Base-by-base conservation (phyloP, 2,797 vertebrate species). In the Microctenopoma lineatum region DNA sequence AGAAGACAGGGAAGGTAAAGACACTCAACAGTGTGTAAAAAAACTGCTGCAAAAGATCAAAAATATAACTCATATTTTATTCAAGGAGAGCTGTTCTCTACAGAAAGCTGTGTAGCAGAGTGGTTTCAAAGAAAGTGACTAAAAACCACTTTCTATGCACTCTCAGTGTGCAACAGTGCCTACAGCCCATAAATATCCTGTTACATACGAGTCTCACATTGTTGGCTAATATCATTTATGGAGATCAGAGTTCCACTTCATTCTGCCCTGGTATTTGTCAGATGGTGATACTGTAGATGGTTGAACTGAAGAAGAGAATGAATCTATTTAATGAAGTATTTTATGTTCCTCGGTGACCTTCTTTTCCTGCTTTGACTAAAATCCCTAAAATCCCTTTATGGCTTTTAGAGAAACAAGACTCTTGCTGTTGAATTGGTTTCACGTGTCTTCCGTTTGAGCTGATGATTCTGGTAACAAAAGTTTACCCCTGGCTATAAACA, bases 21-120 rank as follows among this genome's bases (percentile, higher is more conserved):
- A 67, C 25, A 56, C 34, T 48, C 25, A 11, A 14, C 0, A 21
- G 18, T n/a, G 64, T 56, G 42, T 32, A 50, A 68, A 69, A 16
- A 73, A 21, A 71, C n/a, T 54, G 42, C 57, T 38, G 65, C 61
- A 67, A 60, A 4, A 6, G 56, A 73, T 83, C 57, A 84, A 83
- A 88, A 88, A 87, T 87, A 88, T 83, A 69, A 77, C 77, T 80
- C 80, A 87, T 88, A 76, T 80, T 87, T 89, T 81, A 90, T 89
- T 90, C 58, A 87, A 62, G 68, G 13, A n/a, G 42, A 70, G 59
- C 58, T 38, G 62, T 55, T 84, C 58, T 53, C 51, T 45, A 48
- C 48, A 62, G 32, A 81, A 85, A 79, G 59, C 68, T 59, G 64
- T 73, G 83, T 75, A 53, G 73, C 34, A 39, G 45, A 75, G 64